phyloP scores from a whole-genome alignment of 2,888 invertebrate genomes.

The Agrenia bidenticulata region DNA sequence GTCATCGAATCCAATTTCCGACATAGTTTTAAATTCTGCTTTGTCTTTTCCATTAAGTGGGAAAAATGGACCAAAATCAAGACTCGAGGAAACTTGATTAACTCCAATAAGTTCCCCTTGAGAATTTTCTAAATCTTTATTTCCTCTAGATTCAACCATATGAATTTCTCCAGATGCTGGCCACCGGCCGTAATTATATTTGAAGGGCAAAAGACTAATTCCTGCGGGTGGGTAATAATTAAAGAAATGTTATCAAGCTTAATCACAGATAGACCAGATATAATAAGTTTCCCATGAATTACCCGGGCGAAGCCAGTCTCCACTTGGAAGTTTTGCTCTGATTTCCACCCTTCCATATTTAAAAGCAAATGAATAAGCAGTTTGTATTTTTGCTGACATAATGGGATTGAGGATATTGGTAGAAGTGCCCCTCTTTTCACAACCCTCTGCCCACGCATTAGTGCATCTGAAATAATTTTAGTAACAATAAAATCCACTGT shows the following conservation, averaged over 20 bases:
- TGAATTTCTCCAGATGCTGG: constrained; percentile 32
- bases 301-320: constrained; percentile 41
- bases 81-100: constrained; percentile 28
- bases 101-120: constrained; percentile 25
- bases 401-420: constrained; percentile 30
- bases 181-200: constrained; percentile 19
- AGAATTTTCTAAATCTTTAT: constrained; percentile 22
- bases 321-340: constrained; percentile 35
- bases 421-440: constrained; percentile 11
- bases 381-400: constrained; percentile 30
- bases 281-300: too few relatives aligned
- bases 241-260: neutral
- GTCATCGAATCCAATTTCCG: constrained; percentile 27
- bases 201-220: constrained; percentile 28
- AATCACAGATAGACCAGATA: neutral
- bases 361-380: constrained; percentile 27
- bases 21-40: constrained; percentile 17
- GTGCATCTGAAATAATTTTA: constrained; percentile 31
- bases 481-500: neutral
- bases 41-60: neutral
- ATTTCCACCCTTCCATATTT: constrained; percentile 33
- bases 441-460: constrained; percentile 10
- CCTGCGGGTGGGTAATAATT: constrained; percentile 6
- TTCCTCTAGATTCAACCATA: constrained; percentile 33
- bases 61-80: constrained; percentile 23